These are phyloP conservation scores for Sebastes umbrosus DNA, from an alignment of 2,797 vertebrate species.

Conservation along the genomic window DNA sequence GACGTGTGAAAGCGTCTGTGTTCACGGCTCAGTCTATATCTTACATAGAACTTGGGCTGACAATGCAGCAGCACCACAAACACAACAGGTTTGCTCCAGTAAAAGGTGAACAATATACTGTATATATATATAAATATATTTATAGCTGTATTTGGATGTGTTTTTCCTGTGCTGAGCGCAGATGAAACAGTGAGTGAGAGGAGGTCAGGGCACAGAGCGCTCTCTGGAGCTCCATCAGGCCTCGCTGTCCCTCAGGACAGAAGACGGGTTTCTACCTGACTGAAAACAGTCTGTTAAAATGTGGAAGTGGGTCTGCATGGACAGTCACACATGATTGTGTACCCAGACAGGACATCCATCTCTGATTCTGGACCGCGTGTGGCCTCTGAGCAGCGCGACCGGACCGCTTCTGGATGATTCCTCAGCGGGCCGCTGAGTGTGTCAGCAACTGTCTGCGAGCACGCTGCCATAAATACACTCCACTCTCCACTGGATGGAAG, in stretches of 20 bases:
- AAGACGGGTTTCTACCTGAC: conserved; percentile 24
- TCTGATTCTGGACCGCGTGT: conserved; percentile 6
- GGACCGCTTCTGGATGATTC: conserved; percentile 51
- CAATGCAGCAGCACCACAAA: not conserved
- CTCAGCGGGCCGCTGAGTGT: conserved; percentile 37
- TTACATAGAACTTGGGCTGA: not conserved
- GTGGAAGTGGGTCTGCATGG: conserved; percentile 16
- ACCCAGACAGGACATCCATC: conserved; percentile 39
- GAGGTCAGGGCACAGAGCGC: conserved; percentile 31
- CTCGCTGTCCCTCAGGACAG: conserved; percentile 28
- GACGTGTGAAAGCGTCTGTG: conserved; percentile 18
- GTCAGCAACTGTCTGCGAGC: conserved; percentile 56
- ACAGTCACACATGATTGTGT: conserved; percentile 16
- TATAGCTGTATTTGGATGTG: not conserved
- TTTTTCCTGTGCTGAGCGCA: not conserved
- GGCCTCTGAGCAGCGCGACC: conserved; percentile 21
- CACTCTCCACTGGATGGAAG: conserved; percentile 44
- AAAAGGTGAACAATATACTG: not conserved
- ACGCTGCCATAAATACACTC: conserved; percentile 46
- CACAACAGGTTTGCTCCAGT: conserved; percentile 12
- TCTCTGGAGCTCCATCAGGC: conserved; percentile 15
- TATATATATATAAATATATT: too few relatives aligned
- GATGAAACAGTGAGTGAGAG: not conserved
- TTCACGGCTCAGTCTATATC: not conserved
- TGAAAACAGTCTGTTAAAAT: conserved; percentile 46